A percentile compares a stretch with the other conserved stretches of the same genome.
Evolutionary conservation across 2,113 vertebrate genomes (phyloP).

Genomic region (Rhinogobius similis): DNA sequence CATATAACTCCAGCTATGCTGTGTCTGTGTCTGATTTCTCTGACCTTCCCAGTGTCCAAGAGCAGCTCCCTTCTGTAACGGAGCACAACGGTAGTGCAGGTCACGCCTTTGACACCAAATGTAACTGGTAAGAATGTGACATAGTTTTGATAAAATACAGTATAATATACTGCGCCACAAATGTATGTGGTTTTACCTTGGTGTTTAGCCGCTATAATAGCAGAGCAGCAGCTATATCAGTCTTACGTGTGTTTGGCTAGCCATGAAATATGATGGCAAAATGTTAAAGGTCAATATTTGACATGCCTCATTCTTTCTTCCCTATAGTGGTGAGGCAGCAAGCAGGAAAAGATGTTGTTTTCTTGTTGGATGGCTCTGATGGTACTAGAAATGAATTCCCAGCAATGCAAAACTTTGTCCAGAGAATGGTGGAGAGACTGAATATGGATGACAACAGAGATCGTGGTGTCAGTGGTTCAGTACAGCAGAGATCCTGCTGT

Average conservation of each 20-base stretch:
- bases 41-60: slow-evolving; percentile 46
- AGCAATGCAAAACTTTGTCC: slow-evolving; percentile 36
- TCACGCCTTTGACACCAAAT: slow-evolving; percentile 1
- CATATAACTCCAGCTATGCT: slow-evolving; percentile 18
- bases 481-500: slow-evolving; percentile 13
- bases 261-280: not conserved
- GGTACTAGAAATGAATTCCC: slow-evolving; percentile 26
- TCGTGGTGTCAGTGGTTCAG: slow-evolving; percentile 22
- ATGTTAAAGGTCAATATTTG: not conserved
- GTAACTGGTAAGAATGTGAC: slow-evolving; percentile 10
- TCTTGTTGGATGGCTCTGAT: slow-evolving; percentile 62
- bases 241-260: not conserved
- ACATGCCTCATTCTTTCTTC: slow-evolving; percentile 3
- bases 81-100: not conserved
- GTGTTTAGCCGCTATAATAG: not conserved
- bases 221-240: not conserved
- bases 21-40: slow-evolving; percentile 61
- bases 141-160: not conserved
- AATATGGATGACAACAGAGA: slow-evolving; percentile 42
- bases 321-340: not conserved
- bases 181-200: not conserved
- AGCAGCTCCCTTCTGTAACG: slow-evolving; percentile 16
- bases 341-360: slow-evolving; percentile 17
- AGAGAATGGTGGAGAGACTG: slow-evolving; percentile 42
- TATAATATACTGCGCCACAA: too few relatives aligned